A percentile compares a stretch with the other conserved stretches of the same genome.
Evolutionary conservation across 2,888 invertebrate genomes (phyloP).

Genomic region (Sinopyrophorus schimmeli): DNA sequence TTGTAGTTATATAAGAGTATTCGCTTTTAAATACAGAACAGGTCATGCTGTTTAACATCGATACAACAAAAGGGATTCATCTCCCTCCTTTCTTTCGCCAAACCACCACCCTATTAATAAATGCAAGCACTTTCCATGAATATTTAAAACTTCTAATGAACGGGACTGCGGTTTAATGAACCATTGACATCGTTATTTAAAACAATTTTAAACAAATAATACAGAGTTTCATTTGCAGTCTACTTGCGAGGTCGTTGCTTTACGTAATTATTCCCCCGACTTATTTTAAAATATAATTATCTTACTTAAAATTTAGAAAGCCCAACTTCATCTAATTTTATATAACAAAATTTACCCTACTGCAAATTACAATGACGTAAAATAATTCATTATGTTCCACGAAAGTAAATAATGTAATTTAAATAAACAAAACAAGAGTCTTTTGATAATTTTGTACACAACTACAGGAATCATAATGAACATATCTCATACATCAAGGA

Average conservation of each 20-base stretch:
- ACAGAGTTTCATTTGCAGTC: constrained; percentile 3
- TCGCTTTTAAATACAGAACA: constrained; percentile 1
- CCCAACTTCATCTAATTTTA: too few relatives aligned
- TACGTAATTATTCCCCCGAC: not conserved
- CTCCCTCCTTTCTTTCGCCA: too few relatives aligned
- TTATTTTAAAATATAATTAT: not conserved
- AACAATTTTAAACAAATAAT: constrained; percentile 7
- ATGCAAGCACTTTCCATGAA: constrained; percentile 14
- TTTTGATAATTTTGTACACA: too few relatives aligned
- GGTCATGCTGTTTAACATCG: constrained; percentile 9
- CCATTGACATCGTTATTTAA: constrained; percentile 9
- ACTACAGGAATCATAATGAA: too few relatives aligned
- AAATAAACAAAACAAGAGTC: too few relatives aligned
- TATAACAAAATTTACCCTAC: too few relatives aligned
- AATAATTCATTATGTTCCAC: too few relatives aligned
- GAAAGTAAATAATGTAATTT: too few relatives aligned
- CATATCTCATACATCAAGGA: too few relatives aligned
- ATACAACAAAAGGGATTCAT: not conserved
- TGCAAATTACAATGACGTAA: too few relatives aligned
- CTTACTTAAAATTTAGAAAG: too few relatives aligned
- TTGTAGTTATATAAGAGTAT: not conserved
- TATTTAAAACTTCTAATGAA: constrained; percentile 15
- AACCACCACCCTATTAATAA: constrained; percentile 9
- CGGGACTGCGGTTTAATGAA: constrained; percentile 6
- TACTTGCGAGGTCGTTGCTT: not conserved